Percentiles rank a stretch among this genome's conserved stretches.
Conservation (phyloP, 2,888 invertebrate genomes). For the Drosophila ustulata region DNA sequence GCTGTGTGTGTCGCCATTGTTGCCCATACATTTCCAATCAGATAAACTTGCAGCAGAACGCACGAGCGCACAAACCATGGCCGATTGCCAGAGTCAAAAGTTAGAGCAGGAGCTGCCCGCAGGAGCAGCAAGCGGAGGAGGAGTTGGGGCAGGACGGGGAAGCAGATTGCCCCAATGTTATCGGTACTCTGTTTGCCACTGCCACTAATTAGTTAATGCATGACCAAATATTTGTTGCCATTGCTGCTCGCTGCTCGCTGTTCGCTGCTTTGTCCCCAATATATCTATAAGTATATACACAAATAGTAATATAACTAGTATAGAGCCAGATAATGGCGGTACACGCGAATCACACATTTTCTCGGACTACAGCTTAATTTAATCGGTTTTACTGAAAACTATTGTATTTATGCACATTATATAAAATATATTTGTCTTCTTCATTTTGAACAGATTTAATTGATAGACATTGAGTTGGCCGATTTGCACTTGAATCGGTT, state of each 20-base stretch:
- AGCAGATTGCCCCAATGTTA: constrained; percentile 33
- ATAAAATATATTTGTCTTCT: no score
- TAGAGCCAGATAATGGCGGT: not conserved
- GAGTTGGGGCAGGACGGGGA: not conserved
- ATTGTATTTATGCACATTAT: not conserved
- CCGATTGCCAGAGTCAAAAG: constrained; percentile 28
- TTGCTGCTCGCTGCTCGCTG: constrained; percentile 11
- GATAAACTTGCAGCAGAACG: constrained; percentile 72
- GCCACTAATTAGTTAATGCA: constrained; percentile 79
- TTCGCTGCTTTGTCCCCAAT: constrained; percentile 15
- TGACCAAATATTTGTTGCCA: constrained; percentile 64
- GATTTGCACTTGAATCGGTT: not conserved
- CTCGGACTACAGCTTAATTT: not conserved
- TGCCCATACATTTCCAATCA: constrained; percentile 70
- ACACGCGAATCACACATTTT: not conserved
- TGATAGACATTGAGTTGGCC: no score
- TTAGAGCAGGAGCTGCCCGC: constrained; percentile 19
- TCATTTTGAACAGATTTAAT: no score
- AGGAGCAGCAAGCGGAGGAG: constrained; percentile 1
- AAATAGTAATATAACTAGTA: not conserved
- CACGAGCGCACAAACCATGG: constrained; percentile 67
- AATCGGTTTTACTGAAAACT: not conserved
- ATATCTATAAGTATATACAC: not conserved
- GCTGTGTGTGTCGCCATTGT: constrained; percentile 74
- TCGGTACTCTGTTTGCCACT: constrained; percentile 38